These are phyloP conservation scores for Bos indicus DNA, from an alignment of 2,113 vertebrate species.

Conservation along the genomic window DNA sequence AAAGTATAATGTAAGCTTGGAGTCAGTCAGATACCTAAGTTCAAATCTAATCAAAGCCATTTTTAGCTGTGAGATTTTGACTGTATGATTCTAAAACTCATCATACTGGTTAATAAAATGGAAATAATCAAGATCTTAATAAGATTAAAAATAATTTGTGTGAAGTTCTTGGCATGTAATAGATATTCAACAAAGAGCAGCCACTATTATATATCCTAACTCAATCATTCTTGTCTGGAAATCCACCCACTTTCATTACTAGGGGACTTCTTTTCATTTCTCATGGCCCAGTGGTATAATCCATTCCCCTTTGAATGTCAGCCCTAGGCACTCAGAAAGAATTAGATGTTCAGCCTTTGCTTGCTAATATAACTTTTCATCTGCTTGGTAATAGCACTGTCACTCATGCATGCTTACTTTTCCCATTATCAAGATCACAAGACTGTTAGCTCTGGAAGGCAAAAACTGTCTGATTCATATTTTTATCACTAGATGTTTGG, in stretches of 20 bases:
- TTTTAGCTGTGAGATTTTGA: not conserved
- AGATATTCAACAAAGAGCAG: not conserved
- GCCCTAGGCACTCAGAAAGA: not conserved
- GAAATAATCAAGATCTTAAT: not conserved
- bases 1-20: not conserved
- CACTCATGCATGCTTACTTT: not conserved
- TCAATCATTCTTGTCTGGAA: not conserved
- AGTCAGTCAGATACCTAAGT: not conserved
- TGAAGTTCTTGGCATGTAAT: not conserved
- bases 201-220: not conserved
- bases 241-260: not conserved
- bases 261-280: not conserved
- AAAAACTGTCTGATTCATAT: not conserved
- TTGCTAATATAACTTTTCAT: not conserved
- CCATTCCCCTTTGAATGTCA: not conserved
- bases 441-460: not conserved
- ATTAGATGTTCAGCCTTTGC: not conserved
- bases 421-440: not conserved
- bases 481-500: not conserved
- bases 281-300: not conserved
- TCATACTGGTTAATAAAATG: not conserved
- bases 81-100: not conserved
- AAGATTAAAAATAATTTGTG: not conserved
- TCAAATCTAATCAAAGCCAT: not conserved
- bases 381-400: rapidly evolving